Evolutionary conservation across 2,888 invertebrate genomes (phyloP), one percentile per base, ranked within the genome.

Genomic region (Diarsia dahlii): DNA sequence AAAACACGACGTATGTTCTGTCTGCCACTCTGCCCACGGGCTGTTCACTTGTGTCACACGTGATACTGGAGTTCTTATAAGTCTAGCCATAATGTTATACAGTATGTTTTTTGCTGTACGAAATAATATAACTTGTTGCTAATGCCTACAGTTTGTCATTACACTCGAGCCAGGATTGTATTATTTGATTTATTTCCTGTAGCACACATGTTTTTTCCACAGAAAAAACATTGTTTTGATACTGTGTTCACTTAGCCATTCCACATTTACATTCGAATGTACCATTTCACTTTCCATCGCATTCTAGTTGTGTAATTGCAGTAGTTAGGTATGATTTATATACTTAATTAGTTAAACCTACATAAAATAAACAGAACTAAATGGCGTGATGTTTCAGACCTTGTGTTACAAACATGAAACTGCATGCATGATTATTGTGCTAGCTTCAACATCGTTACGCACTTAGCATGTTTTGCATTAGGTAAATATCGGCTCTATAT

Each of bases 361-460:
- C 28, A 23, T 76, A n/a, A 46, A 67, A 76, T 63, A 76, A 67
- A 54, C 48, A 78, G 0, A 48, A 15, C 52, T 48, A 56, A 50
- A 77, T 69, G 28, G 77, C 82, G 74, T 83, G 85, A 68, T 77
- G 39, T 74, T 60, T 85, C 56, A 70, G 73, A 65, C 82, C 85
- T 82, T 83, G 82, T 71, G 56, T 68, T 71, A 65, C 48, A 52
- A 48, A 71, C 76, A 76, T 80, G 75, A 58, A 81, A 72, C 62
- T 81, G 84, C 64, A 80, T 80, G 67, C 54, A 67, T 70, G 76
- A 82, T 62, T 65, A 72, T 68, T 54, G 45, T 65, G 63, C 67
- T 50, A 52, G 74, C 48, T 69, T 73, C 39, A 80, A 84, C 84
- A 80, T 84, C 60, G 60, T 60, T 60, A 79, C 54, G 12, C 48